Evolutionary conservation across 2,797 vertebrate genomes (phyloP).

Genomic region (Oryzias sinensis): DNA sequence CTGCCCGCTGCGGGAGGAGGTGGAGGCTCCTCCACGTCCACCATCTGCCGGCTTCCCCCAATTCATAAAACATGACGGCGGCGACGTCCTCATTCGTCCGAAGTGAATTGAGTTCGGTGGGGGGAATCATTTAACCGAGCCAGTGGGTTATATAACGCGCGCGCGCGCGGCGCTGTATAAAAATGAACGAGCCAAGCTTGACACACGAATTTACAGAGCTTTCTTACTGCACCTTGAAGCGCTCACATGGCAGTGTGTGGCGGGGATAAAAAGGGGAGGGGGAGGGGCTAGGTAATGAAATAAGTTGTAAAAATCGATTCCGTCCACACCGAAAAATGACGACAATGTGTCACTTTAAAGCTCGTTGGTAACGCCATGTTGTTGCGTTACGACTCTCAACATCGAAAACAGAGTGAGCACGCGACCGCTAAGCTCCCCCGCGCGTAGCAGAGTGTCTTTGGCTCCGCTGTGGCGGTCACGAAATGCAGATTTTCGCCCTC

Average conservation of each 20-base stretch:
- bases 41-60: constrained; percentile 72
- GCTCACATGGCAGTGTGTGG: no score
- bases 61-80: constrained; percentile 45
- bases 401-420: not conserved
- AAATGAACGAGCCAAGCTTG: constrained; percentile 8
- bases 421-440: constrained; percentile 1
- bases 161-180: not conserved
- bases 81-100: constrained; percentile 14
- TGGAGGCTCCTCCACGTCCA: constrained; percentile 26
- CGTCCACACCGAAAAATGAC: no score
- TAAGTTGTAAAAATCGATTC: no score
- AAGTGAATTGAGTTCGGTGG: constrained; percentile 3
- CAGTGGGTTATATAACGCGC: constrained; percentile 41
- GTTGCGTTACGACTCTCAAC: constrained; percentile 5
- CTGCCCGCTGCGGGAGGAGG: not conserved
- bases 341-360: no score
- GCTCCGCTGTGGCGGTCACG: not conserved
- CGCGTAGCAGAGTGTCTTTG: not conserved
- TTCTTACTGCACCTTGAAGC: not conserved
- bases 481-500: not conserved
- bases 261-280: no score
- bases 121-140: constrained; percentile 39
- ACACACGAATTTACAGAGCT: not conserved
- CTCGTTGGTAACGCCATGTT: constrained; percentile 9
- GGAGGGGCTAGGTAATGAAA: no score